A percentile compares a stretch with the other conserved stretches of the same genome.
Conservation (phyloP, 2,888 invertebrate species). For the Branchipolynoe longqiensis region DNA sequence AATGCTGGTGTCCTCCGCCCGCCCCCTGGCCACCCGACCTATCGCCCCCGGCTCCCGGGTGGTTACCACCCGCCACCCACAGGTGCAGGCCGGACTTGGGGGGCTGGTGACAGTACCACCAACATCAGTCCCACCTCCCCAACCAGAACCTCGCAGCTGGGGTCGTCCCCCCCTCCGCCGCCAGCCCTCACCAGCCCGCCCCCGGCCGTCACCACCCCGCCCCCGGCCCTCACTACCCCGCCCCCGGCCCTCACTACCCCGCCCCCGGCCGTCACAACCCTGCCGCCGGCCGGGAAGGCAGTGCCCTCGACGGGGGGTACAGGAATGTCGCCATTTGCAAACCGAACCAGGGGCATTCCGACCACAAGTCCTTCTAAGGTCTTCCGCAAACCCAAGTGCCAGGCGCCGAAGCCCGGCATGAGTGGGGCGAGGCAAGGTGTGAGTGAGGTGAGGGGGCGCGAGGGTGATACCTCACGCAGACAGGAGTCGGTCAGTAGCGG, state of each 20-base stretch:
- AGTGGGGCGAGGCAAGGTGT: background rate
- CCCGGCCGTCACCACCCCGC: no score
- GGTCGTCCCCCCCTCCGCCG: no score
- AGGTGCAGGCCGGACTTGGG: background rate
- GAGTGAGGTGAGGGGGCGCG: no score
- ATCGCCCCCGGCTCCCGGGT: background rate
- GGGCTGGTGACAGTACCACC: no score
- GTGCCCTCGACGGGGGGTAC: background rate
- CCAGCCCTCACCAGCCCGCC: no score
- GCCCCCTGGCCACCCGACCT: conserved; percentile 4
- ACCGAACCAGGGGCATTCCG: conserved; percentile 4
- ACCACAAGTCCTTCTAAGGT: conserved; percentile 17
- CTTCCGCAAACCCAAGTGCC: background rate
- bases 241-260: background rate
- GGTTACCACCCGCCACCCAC: background rate
- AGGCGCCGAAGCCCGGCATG: background rate
- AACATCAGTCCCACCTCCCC: no score
- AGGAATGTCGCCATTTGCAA: background rate
- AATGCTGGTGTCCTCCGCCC: no score
- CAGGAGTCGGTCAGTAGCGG: conserved; percentile 12
- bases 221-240: background rate
- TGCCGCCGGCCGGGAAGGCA: background rate
- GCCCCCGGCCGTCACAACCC: background rate
- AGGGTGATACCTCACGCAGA: background rate
- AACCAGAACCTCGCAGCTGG: no score